Conservation (phyloP, 2,888 invertebrate species). For the Amblyjoppa proteus region DNA sequence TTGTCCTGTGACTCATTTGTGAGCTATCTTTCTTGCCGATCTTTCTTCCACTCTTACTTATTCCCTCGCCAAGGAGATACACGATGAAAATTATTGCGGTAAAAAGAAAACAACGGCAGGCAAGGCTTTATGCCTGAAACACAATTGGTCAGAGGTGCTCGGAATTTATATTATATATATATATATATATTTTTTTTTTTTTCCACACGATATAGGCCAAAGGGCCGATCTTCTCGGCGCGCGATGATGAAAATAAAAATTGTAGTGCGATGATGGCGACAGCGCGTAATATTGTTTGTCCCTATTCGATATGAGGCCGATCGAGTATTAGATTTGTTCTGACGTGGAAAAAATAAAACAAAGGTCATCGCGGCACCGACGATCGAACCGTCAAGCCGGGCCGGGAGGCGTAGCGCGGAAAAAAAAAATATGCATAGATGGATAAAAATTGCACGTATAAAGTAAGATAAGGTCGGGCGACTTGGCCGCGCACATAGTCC, state of each 20-base stretch:
- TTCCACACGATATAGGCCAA: not conserved
- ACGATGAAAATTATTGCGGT: not conserved
- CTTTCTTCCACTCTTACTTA: not conserved
- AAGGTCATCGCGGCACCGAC: slow-evolving; percentile 1
- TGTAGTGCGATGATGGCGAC: not conserved
- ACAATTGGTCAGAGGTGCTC: not conserved
- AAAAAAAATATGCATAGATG: slow-evolving; percentile 27
- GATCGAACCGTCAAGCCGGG: not conserved
- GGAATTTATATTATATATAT: not conserved
- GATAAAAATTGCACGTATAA: slow-evolving; percentile 22
- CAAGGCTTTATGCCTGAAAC: not conserved
- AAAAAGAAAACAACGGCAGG: not conserved
- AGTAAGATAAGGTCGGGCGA: slow-evolving; percentile 47
- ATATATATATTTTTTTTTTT: not conserved
- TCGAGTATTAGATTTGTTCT: not conserved
- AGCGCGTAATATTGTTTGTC: not conserved
- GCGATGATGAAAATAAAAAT: not conserved
- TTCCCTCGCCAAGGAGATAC: not conserved
- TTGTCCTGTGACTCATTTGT: slow-evolving; percentile 13
- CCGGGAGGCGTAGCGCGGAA: not conserved
- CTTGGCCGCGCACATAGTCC: slow-evolving; percentile 23
- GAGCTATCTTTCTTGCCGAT: slow-evolving; percentile 20
- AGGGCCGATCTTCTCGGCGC: not conserved
- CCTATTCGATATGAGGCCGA: not conserved
- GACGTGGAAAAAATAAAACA: slow-evolving; percentile 1